Conservation (phyloP, 2,113 vertebrate species). For the Dryoscopus gambensis region DNA sequence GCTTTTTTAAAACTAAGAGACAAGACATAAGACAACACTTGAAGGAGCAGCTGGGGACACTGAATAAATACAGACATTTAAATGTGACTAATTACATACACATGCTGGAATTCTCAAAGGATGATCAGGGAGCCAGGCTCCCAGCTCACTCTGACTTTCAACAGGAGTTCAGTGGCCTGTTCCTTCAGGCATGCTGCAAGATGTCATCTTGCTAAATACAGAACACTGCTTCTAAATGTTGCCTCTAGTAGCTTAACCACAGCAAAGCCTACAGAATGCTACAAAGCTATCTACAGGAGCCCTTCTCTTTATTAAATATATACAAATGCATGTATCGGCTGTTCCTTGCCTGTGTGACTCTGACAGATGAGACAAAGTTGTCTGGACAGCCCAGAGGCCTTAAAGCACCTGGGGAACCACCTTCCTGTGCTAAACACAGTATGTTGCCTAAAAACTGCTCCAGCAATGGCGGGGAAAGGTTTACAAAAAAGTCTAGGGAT, state of each 20-base stretch:
- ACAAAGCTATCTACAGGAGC: not conserved
- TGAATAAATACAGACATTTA: slow-evolving; percentile 58
- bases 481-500: not conserved
- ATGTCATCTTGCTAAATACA: slow-evolving; percentile 64
- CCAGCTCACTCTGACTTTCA: slow-evolving; percentile 35
- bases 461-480: not conserved
- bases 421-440: not conserved
- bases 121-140: slow-evolving; percentile 34
- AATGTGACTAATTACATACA: slow-evolving; percentile 64
- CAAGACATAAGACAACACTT: slow-evolving; percentile 32
- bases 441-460: not conserved
- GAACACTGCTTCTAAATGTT: slow-evolving; percentile 39
- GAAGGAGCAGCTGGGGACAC: slow-evolving; percentile 53
- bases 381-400: not conserved
- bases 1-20: slow-evolving; percentile 36
- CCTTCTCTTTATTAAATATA: not conserved
- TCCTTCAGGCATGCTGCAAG: slow-evolving; percentile 52
- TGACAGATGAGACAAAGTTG: not conserved
- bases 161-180: slow-evolving; percentile 21
- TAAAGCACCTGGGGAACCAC: not conserved
- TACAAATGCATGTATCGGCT: not conserved
- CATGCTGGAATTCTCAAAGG: slow-evolving; percentile 54
- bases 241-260: not conserved
- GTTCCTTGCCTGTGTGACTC: not conserved
- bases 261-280: not conserved